Base-by-base conservation (phyloP, 1,140 invertebrate species). In the Drosophila sulfurigaster region DNA sequence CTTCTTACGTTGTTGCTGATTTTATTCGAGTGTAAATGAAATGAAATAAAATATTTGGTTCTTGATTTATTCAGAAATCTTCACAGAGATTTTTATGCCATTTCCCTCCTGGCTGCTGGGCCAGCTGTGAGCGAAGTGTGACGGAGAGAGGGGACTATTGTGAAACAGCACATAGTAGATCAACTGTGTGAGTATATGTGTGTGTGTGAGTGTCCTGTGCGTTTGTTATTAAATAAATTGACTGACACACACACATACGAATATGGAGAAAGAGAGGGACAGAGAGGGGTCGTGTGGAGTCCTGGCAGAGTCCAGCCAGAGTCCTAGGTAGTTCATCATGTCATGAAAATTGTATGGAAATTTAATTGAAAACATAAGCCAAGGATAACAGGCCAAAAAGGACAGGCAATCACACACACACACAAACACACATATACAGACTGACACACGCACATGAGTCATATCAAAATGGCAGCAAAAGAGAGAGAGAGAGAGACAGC, bases 321-420 rank as follows among this genome's bases (percentile, higher is more conserved):
- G 70, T 71, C 67, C 74, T 81, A 78, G 85, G 81, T 89, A 91
- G 82, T 91, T 87, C 88, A 91, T 91, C 87, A 91, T 87, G 88
- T 91, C 87, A 91, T 91, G 87, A 91, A 91, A 91, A 91, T 91
- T 91, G 82, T 91, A 91, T 91, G 87, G 88, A 91, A 91, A 91
- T 91, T 91, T 91, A 91, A 91, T 91, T 91, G 87, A 91, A 91
- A 91, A 91, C 78, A 91, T 91, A 91, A 91, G 88, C 87, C 88
- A 91, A 91, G 83, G 83, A 87, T 87, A 87, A 87, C 85, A 87
- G 83, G 85, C 83, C 83, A 75, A 88, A 88, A 83, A 83, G 85
- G 82, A 89, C 85, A 87, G 83, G 56, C 83, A 88, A 73, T 66
- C 83, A 80, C 71, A 82, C 62, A 77, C 46, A 72, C 60, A 75